Percentiles rank a stretch among this genome's conserved stretches.
phyloP scores from a whole-genome alignment of 2,797 vertebrate species.

The Crenuchus spilurus region DNA sequence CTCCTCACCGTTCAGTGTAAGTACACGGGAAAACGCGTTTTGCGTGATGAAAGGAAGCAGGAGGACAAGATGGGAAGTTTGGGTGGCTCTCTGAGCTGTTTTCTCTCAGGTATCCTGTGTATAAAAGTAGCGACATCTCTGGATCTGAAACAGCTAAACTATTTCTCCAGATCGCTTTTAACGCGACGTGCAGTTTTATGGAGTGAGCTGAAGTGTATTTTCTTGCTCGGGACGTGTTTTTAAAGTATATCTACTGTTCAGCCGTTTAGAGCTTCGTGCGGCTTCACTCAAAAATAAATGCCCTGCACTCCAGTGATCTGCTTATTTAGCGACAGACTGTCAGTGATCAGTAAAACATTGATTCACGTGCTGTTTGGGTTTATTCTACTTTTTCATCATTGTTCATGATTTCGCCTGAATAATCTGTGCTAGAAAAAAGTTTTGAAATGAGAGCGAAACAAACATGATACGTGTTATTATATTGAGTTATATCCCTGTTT shows the following conservation, averaged over 20 bases:
- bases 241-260: neutral
- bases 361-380: no score
- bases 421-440: constrained; percentile 57
- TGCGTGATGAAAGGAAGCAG: neutral
- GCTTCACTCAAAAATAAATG: constrained; percentile 21
- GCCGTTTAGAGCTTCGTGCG: no score
- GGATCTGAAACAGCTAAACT: constrained; percentile 45
- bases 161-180: constrained; percentile 31
- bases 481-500: neutral
- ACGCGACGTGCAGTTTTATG: neutral
- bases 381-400: no score
- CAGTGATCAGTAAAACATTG: no score
- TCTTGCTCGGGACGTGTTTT: neutral
- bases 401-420: neutral
- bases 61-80: neutral
- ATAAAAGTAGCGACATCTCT: neutral
- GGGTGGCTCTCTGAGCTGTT: constrained; percentile 28
- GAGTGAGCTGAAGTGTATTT: neutral
- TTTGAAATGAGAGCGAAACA: constrained; percentile 36
- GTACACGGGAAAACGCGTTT: constrained; percentile 56
- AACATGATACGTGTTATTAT: neutral
- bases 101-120: constrained; percentile 7
- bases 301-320: neutral
- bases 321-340: neutral
- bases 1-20: constrained; percentile 82